Conservation (phyloP, 2,797 vertebrate genomes). For the Aulostomus chinensis region DNA sequence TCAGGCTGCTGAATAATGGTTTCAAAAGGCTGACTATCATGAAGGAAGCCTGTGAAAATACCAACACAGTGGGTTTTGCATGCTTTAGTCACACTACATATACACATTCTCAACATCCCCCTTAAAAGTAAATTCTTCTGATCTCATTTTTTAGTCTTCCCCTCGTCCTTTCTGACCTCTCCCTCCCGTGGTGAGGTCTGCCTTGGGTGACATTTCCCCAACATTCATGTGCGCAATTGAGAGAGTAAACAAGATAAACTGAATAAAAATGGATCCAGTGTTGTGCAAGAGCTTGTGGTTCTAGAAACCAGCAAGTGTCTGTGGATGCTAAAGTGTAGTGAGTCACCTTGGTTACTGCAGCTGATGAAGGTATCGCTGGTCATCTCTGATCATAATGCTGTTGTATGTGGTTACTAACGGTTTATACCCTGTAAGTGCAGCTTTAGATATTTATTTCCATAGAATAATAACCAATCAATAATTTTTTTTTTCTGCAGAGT, state of each 20-base stretch:
- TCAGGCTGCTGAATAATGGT: background rate
- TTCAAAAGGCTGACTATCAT: constrained; percentile 13
- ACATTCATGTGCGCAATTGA: background rate
- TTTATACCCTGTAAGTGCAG: background rate
- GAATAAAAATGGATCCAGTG: constrained; percentile 7
- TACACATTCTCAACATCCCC: constrained; percentile 12
- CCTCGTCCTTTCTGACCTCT: background rate
- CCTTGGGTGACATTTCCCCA: background rate
- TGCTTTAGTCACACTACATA: constrained; percentile 18
- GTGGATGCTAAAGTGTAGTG: constrained; percentile 66
- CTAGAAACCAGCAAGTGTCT: constrained; percentile 48
- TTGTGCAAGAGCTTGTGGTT: constrained; percentile 15
- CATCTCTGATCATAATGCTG: background rate
- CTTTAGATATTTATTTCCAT: constrained; percentile 18
- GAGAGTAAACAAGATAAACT: background rate
- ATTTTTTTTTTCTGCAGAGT: constrained; percentile 17
- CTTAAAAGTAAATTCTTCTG: constrained; percentile 5
- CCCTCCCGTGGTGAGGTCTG: constrained; percentile 1
- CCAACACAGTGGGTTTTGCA: constrained; percentile 11
- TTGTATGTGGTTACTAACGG: background rate
- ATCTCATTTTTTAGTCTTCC: constrained; percentile 2
- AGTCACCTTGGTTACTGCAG: constrained; percentile 81
- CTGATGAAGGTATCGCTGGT: constrained; percentile 31
- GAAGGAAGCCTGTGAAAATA: constrained; percentile 23
- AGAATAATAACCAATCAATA: background rate